Base-by-base conservation (phyloP, 1,140 invertebrate genomes). In the Riptortus pedestris region DNA sequence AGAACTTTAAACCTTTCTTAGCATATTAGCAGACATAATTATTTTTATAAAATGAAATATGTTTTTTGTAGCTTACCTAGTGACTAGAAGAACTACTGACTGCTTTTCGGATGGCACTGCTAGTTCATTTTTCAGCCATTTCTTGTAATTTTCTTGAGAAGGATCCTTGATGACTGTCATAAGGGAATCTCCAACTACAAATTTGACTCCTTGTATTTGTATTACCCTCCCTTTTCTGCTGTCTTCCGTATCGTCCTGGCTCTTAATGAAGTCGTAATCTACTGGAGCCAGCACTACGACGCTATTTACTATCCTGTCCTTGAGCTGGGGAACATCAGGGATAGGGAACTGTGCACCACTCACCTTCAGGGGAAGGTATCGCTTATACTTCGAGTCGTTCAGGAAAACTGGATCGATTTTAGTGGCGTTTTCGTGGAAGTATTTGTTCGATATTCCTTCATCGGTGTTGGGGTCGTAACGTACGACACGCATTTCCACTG, bases 251-350 rank as follows among this genome's bases (percentile, higher is more conserved):
- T 26, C 45, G 20, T 65, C 69, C 29, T 68, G 52, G 1, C 73
- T 74, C 22, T 74, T 74, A 66, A 76, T 66, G 65, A 78, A 77
- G 68, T 81, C 80, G 68, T 85, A 83, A 71, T 86, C 81, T 2
- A 91, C 85, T 0, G 88, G 88, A 1, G 88, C 87, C 60, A 91
- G 73, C 5, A 91, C 87, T 2, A 91, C 88, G 2, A 91, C 87
- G 68, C 86, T 89, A 1, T 85, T 85, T 3, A 91, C 84, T 71
- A 80, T 83, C 69, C 85, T 84, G 33, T 85, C 86, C 68, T 80
- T 79, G 11, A 91, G 72, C 70, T 86, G 83, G 2, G 83, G 79
- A 22, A 82, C 83, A 70, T 89, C 84, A 2, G 88, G 87, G 31
- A 90, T 79, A 9, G 88, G 88, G 70, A 91, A 91, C 60, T 87